Evolutionary conservation across 2,888 invertebrate species (phyloP), one percentile per base, ranked within the genome.

Genomic region (Sepiola atlantica): DNA sequence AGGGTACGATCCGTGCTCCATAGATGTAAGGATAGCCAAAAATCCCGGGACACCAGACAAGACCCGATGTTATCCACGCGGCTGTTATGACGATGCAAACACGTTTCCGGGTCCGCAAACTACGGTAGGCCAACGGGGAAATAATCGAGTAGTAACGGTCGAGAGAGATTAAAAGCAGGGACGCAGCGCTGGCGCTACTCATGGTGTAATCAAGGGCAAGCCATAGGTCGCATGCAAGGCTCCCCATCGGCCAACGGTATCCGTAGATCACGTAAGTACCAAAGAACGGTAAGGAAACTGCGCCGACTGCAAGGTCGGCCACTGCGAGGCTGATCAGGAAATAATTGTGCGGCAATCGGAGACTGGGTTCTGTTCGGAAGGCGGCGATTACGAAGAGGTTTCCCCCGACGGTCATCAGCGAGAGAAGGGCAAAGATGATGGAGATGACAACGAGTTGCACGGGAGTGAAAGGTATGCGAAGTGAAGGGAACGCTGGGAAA

Each of bases 41-140:
- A 97, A 99, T 99, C 99, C 99, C 99, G 10, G 99, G 99, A 32
- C 99, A 99, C 99, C 99, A 99, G 94, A 99, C 98, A 94, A 99
- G 97, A 95, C 99, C 97, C 95, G 99, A 99, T 96, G 99, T 98
- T 94, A 99, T 98, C 99, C 99, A 99, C 94, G 99, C 99, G 96
- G 98, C 98, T 35, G 98, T 98, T 96, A 99, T 99, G 99, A 99
- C 99, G 95, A 98, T 98, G 35, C 98, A 98, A 94, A 99, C 99
- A 96, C 98, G 98, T 96, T 98, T 98, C 95, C 99, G 99, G 96
- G 99, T 99, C 97, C 99, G 98, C 97, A 98, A 98, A 54, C 99
- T 99, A 95, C 99, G 98, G 97, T 99, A 99, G 94, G 99, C 99
- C 96, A 99, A 98, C 95, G 99, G 99, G 96, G 99, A 98, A 93